These are phyloP conservation scores for Pristionchus mayeri DNA, from an alignment of 2,888 invertebrate species.

Conservation along the genomic window DNA sequence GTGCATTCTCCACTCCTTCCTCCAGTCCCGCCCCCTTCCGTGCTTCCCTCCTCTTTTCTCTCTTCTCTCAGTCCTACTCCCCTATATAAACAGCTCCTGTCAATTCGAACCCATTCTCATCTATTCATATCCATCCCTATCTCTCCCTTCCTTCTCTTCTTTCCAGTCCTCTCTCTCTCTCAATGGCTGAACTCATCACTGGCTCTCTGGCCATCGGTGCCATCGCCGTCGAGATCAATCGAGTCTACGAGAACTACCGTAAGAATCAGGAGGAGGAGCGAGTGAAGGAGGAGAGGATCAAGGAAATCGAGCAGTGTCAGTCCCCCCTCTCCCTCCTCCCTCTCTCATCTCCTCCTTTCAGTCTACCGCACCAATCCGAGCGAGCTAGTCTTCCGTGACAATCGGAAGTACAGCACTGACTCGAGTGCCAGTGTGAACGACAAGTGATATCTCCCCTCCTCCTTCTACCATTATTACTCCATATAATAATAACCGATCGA, in stretches of 20 bases:
- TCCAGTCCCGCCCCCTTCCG: conserved; percentile 25
- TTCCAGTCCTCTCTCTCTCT: too few species aligned
- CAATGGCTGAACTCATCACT: conserved; percentile 43
- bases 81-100: neutral
- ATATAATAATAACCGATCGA: neutral
- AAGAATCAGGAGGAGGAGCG: conserved; percentile 25
- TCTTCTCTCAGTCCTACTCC: conserved; percentile 21
- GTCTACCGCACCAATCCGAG: conserved; percentile 37
- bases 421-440: conserved; percentile 21
- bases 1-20: conserved; percentile 12
- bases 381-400: conserved; percentile 23
- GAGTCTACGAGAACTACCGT: conserved; percentile 33
- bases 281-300: conserved; percentile 42
- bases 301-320: conserved; percentile 47
- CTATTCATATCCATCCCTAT: neutral
- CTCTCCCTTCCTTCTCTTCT: too few species aligned
- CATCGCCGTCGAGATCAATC: conserved; percentile 40
- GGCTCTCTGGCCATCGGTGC: conserved; percentile 42
- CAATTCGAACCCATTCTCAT: conserved; percentile 21
- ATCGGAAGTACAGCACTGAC: conserved; percentile 33
- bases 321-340: neutral
- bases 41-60: conserved; percentile 9
- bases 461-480: neutral
- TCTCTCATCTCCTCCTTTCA: neutral
- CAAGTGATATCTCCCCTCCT: neutral